Conservation (phyloP, 2,888 invertebrate species). For the Tetranychus truncatus region DNA sequence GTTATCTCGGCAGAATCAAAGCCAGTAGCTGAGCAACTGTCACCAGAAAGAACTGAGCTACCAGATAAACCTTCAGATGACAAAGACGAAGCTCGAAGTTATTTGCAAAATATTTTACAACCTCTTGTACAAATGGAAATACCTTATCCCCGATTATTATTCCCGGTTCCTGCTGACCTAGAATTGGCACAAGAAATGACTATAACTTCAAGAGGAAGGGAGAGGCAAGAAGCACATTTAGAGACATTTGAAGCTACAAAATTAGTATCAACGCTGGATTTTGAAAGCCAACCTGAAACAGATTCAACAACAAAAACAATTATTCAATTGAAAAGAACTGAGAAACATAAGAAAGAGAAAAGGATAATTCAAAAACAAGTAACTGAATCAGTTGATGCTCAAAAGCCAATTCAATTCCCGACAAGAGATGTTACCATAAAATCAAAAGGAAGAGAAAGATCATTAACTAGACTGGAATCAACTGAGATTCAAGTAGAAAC, state of each 20-base stretch:
- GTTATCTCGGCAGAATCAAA: neutral
- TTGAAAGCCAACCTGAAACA: neutral
- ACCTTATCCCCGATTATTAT: neutral
- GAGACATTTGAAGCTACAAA: neutral
- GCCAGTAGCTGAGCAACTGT: neutral
- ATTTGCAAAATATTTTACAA: neutral
- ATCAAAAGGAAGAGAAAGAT: neutral
- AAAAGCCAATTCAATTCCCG: neutral
- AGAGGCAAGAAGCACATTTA: neutral
- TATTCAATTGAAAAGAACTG: neutral
- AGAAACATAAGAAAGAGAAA: neutral
- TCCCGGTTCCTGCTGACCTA: neutral
- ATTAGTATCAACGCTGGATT: neutral
- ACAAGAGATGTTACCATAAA: neutral
- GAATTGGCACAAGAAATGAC: neutral
- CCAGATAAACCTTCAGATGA: neutral
- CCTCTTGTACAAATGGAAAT: neutral
- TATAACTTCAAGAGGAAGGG: neutral
- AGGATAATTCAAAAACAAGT: neutral
- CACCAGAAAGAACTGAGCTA: neutral
- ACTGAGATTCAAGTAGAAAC: neutral
- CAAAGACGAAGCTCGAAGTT: neutral
- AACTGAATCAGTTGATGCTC: neutral
- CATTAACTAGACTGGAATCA: neutral
- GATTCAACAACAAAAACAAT: neutral